Conservation (phyloP, 2,797 vertebrate species). For the Columba guinea region DNA sequence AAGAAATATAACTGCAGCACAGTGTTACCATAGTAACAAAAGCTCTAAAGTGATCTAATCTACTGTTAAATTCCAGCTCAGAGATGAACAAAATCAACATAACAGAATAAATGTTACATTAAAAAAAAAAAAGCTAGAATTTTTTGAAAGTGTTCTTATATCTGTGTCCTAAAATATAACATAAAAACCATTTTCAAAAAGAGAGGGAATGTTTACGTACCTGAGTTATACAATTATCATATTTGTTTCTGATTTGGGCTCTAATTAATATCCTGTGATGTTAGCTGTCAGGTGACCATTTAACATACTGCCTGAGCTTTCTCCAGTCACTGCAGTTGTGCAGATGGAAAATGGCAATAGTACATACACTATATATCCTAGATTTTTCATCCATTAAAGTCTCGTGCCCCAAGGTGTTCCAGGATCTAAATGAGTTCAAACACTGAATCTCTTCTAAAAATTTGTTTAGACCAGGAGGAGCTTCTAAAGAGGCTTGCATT, state of each 20-base stretch:
- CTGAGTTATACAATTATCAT: not conserved
- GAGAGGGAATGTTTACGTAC: not conserved
- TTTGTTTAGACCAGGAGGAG: not conserved
- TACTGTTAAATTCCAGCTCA: slow-evolving; percentile 70
- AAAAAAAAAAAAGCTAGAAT: slow-evolving; percentile 11
- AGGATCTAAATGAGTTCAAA: not conserved
- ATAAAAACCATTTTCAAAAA: not conserved
- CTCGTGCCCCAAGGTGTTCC: not conserved
- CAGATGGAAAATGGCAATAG: slow-evolving; percentile 1
- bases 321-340: fast-evolving
- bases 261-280: slow-evolving; percentile 18
- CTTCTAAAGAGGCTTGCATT: not conserved
- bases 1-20: slow-evolving; percentile 57
- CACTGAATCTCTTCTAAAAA: not conserved
- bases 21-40: slow-evolving; percentile 76
- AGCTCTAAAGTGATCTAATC: slow-evolving; percentile 75
- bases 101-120: slow-evolving; percentile 62
- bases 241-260: slow-evolving; percentile 10
- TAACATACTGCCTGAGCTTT: not conserved
- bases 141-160: slow-evolving; percentile 49
- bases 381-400: slow-evolving; percentile 1
- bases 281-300: not conserved
- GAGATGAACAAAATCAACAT: slow-evolving; percentile 72
- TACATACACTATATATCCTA: not conserved
- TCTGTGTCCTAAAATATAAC: not conserved